Evolutionary conservation across 2,113 vertebrate genomes (phyloP).

Genomic region (Prolemur simus): DNA sequence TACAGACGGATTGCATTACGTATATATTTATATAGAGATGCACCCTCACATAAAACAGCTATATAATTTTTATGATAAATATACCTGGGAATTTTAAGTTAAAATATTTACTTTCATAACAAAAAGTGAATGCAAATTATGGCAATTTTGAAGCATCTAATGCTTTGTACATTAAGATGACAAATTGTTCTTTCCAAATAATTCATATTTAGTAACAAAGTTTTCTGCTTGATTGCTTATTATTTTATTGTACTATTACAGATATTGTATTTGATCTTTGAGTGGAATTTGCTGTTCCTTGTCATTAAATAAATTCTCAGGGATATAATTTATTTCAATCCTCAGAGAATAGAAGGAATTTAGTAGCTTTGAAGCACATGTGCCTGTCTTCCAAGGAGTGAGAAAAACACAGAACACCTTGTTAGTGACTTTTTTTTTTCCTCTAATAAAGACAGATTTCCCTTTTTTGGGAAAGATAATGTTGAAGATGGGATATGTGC

Average conservation of each 20-base stretch:
- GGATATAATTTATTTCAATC: constrained; percentile 70
- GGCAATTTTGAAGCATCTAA: constrained; percentile 48
- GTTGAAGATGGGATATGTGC: background rate
- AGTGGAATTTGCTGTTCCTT: constrained; percentile 65
- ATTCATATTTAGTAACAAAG: constrained; percentile 68
- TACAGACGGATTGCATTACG: background rate
- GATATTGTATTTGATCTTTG: constrained; percentile 67
- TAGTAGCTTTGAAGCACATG: constrained; percentile 6
- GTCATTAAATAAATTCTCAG: constrained; percentile 72
- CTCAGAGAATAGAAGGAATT: constrained; percentile 60
- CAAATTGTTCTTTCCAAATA: constrained; percentile 63
- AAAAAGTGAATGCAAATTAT: constrained; percentile 62
- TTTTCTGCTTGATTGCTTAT: constrained; percentile 74
- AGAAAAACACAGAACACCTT: constrained; percentile 42
- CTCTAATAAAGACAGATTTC: background rate
- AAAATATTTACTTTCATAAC: constrained; percentile 68
- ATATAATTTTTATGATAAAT: constrained; percentile 55
- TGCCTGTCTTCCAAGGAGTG: constrained; percentile 51
- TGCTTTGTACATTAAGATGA: constrained; percentile 41
- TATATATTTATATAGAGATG: background rate
- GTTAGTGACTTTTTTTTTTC: background rate
- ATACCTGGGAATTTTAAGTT: constrained; percentile 51
- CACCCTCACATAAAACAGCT: background rate
- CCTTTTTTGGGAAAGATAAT: background rate
- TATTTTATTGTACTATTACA: constrained; percentile 72